Percentiles rank a stretch among this genome's conserved stretches.
Evolutionary conservation across 2,113 vertebrate species (phyloP).

Genomic region (Nymphicus hollandicus): DNA sequence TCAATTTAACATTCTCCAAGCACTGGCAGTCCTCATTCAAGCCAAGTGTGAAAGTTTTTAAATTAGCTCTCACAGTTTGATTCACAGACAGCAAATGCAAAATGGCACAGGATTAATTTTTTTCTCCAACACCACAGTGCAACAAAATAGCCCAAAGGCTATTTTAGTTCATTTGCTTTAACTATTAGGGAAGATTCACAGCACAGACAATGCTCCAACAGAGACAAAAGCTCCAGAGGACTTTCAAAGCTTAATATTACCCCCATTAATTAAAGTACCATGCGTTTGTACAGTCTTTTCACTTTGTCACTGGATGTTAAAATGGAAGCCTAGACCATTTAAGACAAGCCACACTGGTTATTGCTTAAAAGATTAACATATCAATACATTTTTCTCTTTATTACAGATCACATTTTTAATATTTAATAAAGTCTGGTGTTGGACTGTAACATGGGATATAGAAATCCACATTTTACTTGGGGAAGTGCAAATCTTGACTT

Average conservation of each 20-base stretch:
- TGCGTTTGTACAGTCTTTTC: conserved; percentile 8
- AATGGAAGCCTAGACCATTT: neutral
- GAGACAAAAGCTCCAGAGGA: conserved; percentile 59
- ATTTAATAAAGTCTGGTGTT: neutral
- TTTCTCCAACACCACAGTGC: conserved; percentile 14
- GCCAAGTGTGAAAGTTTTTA: conserved; percentile 80
- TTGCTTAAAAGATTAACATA: neutral
- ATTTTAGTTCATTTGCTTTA: conserved; percentile 72
- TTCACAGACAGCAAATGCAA: conserved; percentile 78
- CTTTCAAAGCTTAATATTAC: conserved; percentile 43
- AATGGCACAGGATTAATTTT: conserved; percentile 75
- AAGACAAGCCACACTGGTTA: neutral
- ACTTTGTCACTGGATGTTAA: conserved; percentile 34
- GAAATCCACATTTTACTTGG: neutral
- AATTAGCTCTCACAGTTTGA: conserved; percentile 82
- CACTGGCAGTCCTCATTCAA: conserved; percentile 76
- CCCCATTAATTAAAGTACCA: conserved; percentile 52
- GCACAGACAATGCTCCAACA: conserved; percentile 33
- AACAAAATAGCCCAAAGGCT: conserved; percentile 74
- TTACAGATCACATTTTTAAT: neutral
- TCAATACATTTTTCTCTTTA: neutral
- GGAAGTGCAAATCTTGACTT: neutral
- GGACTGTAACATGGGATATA: neutral
- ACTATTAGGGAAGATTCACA: conserved; percentile 63
- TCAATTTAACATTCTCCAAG: conserved; percentile 74